phyloP scores from a whole-genome alignment of 2,888 invertebrate genomes.

The Heliconius aoede region DNA sequence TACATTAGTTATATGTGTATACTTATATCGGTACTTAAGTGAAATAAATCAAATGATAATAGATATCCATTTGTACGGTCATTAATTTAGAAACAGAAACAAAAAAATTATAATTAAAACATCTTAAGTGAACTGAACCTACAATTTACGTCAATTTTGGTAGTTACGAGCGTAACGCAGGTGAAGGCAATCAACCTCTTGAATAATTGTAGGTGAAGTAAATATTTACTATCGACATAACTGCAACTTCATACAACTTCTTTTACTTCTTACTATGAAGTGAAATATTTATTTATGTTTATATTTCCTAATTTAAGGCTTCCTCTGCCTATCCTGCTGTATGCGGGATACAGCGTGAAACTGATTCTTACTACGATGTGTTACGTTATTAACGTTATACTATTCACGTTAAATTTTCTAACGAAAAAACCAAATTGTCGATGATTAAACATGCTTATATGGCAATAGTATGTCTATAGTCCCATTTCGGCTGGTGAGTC shows the following conservation, averaged over 20 bases:
- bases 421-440: too few relatives aligned
- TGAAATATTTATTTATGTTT: too few relatives aligned
- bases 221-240: background rate
- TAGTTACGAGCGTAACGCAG: background rate
- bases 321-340: too few relatives aligned
- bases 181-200: slow-evolving; percentile 6
- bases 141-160: slow-evolving; percentile 2
- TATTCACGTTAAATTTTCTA: background rate
- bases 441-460: too few relatives aligned
- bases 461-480: too few relatives aligned
- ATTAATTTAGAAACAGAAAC: background rate
- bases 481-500: too few relatives aligned
- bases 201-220: slow-evolving; percentile 9
- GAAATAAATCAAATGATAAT: background rate
- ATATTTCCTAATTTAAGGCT: too few relatives aligned
- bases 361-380: background rate
- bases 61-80: background rate
- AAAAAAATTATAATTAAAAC: background rate
- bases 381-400: too few relatives aligned
- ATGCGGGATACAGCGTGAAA: too few relatives aligned
- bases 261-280: too few relatives aligned
- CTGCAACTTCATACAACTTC: too few relatives aligned
- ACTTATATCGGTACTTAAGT: background rate
- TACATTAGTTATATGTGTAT: background rate
- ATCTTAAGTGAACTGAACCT: background rate